Conservation (phyloP, 2,113 vertebrate genomes). For the Colistium nudipinnis region DNA sequence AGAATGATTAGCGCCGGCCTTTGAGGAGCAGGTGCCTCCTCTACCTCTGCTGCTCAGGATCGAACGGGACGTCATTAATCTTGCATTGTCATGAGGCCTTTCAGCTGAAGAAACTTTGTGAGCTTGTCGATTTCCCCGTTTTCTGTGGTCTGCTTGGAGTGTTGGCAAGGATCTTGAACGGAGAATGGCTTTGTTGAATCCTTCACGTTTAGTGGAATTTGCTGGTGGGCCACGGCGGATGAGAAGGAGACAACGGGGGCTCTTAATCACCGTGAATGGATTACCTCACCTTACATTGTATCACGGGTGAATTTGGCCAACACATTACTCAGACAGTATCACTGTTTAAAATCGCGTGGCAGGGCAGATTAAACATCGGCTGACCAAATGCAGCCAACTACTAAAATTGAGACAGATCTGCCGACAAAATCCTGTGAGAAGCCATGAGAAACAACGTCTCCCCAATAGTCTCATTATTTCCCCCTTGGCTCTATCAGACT, state of each 20-base stretch:
- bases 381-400: constrained; percentile 51
- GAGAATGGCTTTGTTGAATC: constrained; percentile 42
- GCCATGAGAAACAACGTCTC: constrained; percentile 69
- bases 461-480: constrained; percentile 68
- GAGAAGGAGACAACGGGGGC: constrained; percentile 37
- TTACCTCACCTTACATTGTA: constrained; percentile 76
- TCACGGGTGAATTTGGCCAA: constrained; percentile 64
- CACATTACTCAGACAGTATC: constrained; percentile 58
- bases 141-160: constrained; percentile 70
- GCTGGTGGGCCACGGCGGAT: constrained; percentile 9
- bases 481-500: constrained; percentile 71
- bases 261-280: constrained; percentile 73
- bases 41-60: constrained; percentile 64
- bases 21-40: constrained; percentile 84
- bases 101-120: constrained; percentile 69
- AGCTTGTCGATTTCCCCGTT: constrained; percentile 66
- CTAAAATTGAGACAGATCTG: constrained; percentile 46
- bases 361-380: constrained; percentile 57
- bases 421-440: constrained; percentile 56
- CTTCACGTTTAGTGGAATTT: constrained; percentile 47
- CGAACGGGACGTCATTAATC: constrained; percentile 75
- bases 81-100: constrained; percentile 74
- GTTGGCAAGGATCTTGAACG: too few species aligned
- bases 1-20: constrained; percentile 81
- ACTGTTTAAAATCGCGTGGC: constrained; percentile 47